Base-by-base conservation (phyloP, 2,797 vertebrate species). In the Girardinus metallicus region DNA sequence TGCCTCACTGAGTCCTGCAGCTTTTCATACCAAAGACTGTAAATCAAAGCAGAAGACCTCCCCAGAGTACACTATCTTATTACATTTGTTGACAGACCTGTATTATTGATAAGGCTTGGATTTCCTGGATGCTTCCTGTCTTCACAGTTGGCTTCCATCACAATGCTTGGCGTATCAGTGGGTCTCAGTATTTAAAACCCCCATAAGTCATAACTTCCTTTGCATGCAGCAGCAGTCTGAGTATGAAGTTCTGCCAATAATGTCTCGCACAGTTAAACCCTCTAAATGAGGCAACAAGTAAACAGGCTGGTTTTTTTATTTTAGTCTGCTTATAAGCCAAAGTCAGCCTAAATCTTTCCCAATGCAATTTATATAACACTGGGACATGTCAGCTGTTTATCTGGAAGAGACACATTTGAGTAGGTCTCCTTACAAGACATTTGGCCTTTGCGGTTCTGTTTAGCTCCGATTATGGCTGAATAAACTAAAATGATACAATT, bases 401-500 rank as follows among this genome's bases (percentile, higher is more conserved):
- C 91, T 87, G 62, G 46, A 23, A 70, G 73, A 84, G 76, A 88
- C 88, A 87, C 85, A 88, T 92, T 89, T 83, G 70, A 73, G 78
- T 73, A 78, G 71, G 49, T 75, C 73, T 86, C 73, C 60, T 87
- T 73, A 51, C 39, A 41, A 31, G 73, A 85, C 76, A n/a, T 71
- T 82, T 86, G 86, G 84, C 82, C 84, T 87, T 87, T 87, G 84
- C 84, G 6, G 64, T 82, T 91, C 72, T 78, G 83, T 88, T 92
- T 79, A 84, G 62, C 57, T 47, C 16, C 57, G 83, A 89, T 86
- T 85, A 90, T 80, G 80, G 85, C 87, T 26, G 81, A 85, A 77
- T 87, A 74, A 89, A 92, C 87, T 87, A 86, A 90, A 90, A 87
- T 76, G 76, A 91, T 88, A 84, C 76, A 88, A 94, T 94, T 93